Conservation (phyloP, 2,797 vertebrate genomes). For the Lithobates sylvaticus region DNA sequence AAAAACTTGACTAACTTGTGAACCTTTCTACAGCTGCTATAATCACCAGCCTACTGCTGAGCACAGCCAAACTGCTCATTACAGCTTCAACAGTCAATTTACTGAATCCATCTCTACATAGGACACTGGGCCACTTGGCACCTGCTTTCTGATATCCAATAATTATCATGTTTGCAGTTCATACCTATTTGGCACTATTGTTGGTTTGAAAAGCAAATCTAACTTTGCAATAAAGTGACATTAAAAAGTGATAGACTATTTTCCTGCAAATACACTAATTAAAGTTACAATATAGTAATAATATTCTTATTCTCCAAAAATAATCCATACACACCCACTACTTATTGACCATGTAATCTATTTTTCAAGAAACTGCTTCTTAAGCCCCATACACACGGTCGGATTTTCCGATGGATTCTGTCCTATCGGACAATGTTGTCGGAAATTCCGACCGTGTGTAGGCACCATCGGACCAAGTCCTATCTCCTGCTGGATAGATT, state of each 20-base stretch:
- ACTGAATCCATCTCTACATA: neutral
- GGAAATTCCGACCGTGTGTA: no score
- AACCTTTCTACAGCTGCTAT: conserved; percentile 10
- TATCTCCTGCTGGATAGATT: no score
- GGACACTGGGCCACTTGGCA: conserved; percentile 34
- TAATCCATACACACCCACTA: no score
- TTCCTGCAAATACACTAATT: neutral
- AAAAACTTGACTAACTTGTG: conserved; percentile 32
- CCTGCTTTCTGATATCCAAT: conserved; percentile 29
- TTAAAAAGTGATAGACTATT: neutral
- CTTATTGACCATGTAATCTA: no score
- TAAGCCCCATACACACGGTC: no score
- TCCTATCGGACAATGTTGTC: no score
- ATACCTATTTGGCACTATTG: neutral
- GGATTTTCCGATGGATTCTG: no score
- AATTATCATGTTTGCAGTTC: conserved; percentile 35
- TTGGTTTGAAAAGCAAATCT: neutral
- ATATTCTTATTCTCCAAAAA: no score
- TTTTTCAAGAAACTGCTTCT: no score
- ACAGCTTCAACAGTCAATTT: conserved; percentile 45
- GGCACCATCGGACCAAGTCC: no score
- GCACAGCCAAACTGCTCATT: conserved; percentile 35
- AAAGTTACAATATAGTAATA: neutral
- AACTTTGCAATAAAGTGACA: neutral
- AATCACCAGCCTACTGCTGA: conserved; percentile 26